These are phyloP conservation scores for Acronicta alni DNA, from an alignment of 2,888 invertebrate genomes.

Conservation along the genomic window DNA sequence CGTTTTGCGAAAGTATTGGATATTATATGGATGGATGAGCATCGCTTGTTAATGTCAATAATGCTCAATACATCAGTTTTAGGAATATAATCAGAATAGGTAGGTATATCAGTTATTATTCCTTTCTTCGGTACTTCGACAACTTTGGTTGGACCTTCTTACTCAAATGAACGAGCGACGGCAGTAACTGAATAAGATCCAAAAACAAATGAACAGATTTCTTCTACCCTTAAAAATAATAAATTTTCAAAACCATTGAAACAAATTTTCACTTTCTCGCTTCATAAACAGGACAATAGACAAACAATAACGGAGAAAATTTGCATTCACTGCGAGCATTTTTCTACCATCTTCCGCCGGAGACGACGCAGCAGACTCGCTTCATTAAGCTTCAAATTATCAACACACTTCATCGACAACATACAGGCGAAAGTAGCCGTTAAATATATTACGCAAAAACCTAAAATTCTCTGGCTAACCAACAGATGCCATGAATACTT, in stretches of 20 bases:
- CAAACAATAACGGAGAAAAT: slow-evolving; percentile 86
- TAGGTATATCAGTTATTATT: too few relatives aligned
- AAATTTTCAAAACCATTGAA: slow-evolving; percentile 55
- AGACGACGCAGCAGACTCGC: slow-evolving; percentile 80
- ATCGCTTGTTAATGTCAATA: slow-evolving; percentile 63
- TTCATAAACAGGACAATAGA: slow-evolving; percentile 85
- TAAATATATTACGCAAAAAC: slow-evolving; percentile 66
- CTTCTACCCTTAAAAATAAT: slow-evolving; percentile 57
- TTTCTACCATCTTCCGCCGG: slow-evolving; percentile 83
- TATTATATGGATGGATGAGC: slow-evolving; percentile 61
- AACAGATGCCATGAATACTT: slow-evolving; percentile 61
- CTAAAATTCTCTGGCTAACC: slow-evolving; percentile 58
- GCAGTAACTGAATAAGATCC: background rate
- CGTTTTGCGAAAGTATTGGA: slow-evolving; percentile 63
- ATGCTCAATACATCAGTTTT: slow-evolving; percentile 29
- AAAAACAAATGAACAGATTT: slow-evolving; percentile 25
- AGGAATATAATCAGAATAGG: slow-evolving; percentile 18
- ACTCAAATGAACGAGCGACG: background rate
- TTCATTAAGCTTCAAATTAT: slow-evolving; percentile 88
- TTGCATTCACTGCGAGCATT: slow-evolving; percentile 83
- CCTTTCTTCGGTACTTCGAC: background rate
- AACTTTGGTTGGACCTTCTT: background rate
- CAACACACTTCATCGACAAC: slow-evolving; percentile 77
- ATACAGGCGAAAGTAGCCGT: slow-evolving; percentile 81
- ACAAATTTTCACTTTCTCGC: slow-evolving; percentile 73